Evolutionary conservation across 2,888 invertebrate species (phyloP), one percentile per base, ranked within the genome.

Genomic region (Nomada ferruginata): DNA sequence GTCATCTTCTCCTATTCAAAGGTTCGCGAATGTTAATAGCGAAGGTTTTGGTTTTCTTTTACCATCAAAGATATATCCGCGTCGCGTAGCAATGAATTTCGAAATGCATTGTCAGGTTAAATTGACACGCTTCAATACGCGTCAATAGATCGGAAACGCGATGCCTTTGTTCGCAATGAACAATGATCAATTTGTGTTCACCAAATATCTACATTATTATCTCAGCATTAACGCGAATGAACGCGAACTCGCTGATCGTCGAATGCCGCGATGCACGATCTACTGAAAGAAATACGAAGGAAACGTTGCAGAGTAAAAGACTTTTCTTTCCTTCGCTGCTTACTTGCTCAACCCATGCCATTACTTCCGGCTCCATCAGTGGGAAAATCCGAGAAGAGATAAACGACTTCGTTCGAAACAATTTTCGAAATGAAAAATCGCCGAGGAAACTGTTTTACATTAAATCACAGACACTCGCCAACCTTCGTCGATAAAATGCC

Each of bases 21-120:
- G 57, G 23, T 5, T 0, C 36, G 23, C n/a, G 5, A 36, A 65
- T 42, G 65, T 65, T 65, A 65, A 73, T 53, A 26, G 23, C 47
- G 52, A 29, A 52, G 63, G n/a, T n/a, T 61, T 66, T 47, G 13
- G 2, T 29, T 23, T 73, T 73, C 55, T 73, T 68, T 69, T 57
- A 13, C 52, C 57, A 29, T 59, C 74, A 69, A 64, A 74, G 78
- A 64, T 53, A 74, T 69, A 68, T 79, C 74, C 78, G 50, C 47
- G 73, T 73, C 66, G 55, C 42, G 57, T 57, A 44, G 23, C 68
- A 59, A 74, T 69, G 74, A 57, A 64, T 63, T 74, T 68, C 73
- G 60, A 50, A 66, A 66, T 47, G 60, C 66, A 78, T 53, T 65
- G 76, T 71, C 57, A 50, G 36, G 71, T 64, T 71, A 76, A 76